Evolutionary conservation across 2,113 vertebrate genomes (phyloP), one percentile per base, ranked within the genome.

Genomic region (Jacana jacana): DNA sequence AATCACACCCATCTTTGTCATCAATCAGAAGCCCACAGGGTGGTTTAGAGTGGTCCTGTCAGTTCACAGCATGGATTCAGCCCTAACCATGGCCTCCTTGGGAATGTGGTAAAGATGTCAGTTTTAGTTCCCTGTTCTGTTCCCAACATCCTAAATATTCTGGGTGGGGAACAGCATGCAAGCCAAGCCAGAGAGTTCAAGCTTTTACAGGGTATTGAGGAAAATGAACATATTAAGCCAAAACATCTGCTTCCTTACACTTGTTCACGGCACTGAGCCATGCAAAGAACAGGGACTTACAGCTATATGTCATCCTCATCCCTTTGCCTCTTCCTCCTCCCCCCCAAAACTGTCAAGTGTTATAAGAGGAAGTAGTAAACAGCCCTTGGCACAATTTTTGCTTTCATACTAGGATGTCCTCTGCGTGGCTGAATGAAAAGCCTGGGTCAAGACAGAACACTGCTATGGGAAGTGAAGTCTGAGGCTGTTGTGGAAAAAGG

Each of bases 21-120:
- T 19, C 13, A 70, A 48, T 58, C 31, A 28, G 40, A 44, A 48
- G 14, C 1, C 0, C 7, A 35, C 20, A 5, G 1, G 1, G 23
- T 55, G 33, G 30, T 51, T 93, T 55, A 27, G 10, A 28, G 11
- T 1, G 3, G 51, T 39, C 22, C 14, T 83, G 20, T 15, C 35
- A 73, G 46, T 19, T 52, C 31, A 69, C 10, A 70, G 77, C 42
- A 51, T 0, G 1, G 30, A 46, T 71, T 78, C n/a, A 84, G 25
- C 22, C 27, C 24, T 72, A 44, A 44, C 7, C 9, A 19, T 7
- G 5, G 15, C 4, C 24, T 71, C 30, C 44, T 64, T 4, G 4
- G 17, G 15, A 76, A 69, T 0, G 2, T 44, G 39, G 5, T 28
- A 39, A 80, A 82, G 19, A 72, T 0, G 0, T 39, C 35, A 33